A percentile compares a stretch with the other conserved stretches of the same genome.
Evolutionary conservation across 2,113 vertebrate species (phyloP).

Genomic region (Gymnogyps californianus): DNA sequence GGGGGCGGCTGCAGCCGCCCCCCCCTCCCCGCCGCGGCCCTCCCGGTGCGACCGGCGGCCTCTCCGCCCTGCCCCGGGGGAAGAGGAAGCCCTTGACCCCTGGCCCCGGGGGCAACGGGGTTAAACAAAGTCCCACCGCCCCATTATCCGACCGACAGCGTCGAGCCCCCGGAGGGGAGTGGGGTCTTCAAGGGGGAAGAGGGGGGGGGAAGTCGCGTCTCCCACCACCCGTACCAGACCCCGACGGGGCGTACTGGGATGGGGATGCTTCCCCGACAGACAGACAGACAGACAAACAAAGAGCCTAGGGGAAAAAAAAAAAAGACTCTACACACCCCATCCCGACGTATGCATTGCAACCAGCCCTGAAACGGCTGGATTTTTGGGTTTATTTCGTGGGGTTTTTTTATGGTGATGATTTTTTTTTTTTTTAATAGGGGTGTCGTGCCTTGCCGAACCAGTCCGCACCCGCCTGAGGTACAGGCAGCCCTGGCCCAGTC

Average conservation of each 20-base stretch:
- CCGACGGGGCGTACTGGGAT: conserved; percentile 17
- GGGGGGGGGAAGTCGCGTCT: neutral
- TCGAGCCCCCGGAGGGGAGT: neutral
- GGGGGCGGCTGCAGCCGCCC: neutral
- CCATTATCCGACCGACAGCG: conserved; percentile 7
- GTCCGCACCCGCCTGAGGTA: neutral
- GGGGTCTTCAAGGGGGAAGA: neutral
- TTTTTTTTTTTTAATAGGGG: neutral
- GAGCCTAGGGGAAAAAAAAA: neutral
- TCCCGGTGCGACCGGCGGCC: neutral
- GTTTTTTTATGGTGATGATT: neutral
- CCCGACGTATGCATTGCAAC: neutral
- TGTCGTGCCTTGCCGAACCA: neutral
- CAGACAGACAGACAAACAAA: neutral
- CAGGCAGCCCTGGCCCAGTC: neutral
- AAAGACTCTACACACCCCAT: neutral
- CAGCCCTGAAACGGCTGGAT: neutral
- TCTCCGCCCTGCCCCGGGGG: neutral
- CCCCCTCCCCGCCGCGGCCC: neutral
- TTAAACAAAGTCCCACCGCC: conserved; percentile 64
- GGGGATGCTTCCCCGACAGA: neutral
- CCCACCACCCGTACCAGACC: neutral
- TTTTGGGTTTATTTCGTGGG: neutral
- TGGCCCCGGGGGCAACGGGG: conserved; percentile 31
- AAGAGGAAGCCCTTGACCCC: conserved; percentile 57